Conservation (phyloP, 2,113 vertebrate genomes). For the Paradoxurus hermaphroditus region DNA sequence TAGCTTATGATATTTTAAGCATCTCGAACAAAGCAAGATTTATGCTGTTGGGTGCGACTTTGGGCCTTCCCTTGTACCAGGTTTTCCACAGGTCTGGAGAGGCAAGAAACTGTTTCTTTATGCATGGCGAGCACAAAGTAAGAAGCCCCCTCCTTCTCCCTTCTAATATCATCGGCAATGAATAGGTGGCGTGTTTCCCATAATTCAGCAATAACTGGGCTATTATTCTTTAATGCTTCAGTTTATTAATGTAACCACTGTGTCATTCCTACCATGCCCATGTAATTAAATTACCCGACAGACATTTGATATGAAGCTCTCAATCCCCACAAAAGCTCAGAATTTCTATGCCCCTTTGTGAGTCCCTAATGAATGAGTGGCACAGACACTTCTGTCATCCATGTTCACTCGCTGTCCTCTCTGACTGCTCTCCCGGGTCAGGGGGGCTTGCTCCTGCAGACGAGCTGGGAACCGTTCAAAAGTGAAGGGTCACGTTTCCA, state of each 20-base stretch:
- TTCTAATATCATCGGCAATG: constrained; percentile 72
- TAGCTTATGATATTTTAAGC: constrained; percentile 68
- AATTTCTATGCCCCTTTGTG: constrained; percentile 77
- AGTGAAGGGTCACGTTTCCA: constrained; percentile 61
- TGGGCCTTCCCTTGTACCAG: constrained; percentile 33
- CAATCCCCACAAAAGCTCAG: constrained; percentile 65
- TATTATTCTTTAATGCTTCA: constrained; percentile 79
- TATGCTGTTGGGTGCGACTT: constrained; percentile 57
- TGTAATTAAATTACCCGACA: constrained; percentile 74
- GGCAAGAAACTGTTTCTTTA: constrained; percentile 70
- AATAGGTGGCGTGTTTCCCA: constrained; percentile 75
- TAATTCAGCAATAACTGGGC: constrained; percentile 79
- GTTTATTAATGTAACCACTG: constrained; percentile 79
- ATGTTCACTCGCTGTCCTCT: constrained; percentile 62
- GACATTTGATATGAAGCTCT: constrained; percentile 72
- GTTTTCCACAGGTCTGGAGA: constrained; percentile 63
- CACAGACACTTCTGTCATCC: constrained; percentile 72
- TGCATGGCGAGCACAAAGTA: constrained; percentile 20
- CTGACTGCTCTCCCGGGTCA: constrained; percentile 61
- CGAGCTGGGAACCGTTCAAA: constrained; percentile 20
- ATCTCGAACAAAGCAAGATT: constrained; percentile 68
- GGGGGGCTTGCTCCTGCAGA: constrained; percentile 37
- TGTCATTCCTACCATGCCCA: constrained; percentile 74
- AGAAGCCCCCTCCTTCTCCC: constrained; percentile 53
- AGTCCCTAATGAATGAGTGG: constrained; percentile 71